phyloP scores from a whole-genome alignment of 2,888 invertebrate species.

The Apodemia mormo region DNA sequence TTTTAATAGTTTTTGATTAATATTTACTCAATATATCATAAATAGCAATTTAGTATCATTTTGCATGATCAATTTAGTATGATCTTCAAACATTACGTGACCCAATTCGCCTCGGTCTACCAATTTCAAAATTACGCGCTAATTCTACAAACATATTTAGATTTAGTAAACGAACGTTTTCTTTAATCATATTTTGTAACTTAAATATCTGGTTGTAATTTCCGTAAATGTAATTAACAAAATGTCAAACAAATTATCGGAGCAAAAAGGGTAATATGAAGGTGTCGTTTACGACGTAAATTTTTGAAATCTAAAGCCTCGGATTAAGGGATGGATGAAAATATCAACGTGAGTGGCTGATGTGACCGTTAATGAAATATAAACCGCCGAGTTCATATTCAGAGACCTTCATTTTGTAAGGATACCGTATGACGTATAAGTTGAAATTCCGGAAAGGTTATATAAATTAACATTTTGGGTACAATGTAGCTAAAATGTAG shows the following conservation, averaged over 20 bases:
- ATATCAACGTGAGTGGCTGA: background rate
- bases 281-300: background rate
- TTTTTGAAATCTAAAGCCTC: background rate
- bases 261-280: background rate
- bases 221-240: background rate
- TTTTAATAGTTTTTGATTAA: no score
- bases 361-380: background rate
- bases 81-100: no score
- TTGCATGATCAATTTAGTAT: no score
- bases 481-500: no score
- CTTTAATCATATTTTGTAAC: background rate
- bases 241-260: background rate
- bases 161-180: no score
- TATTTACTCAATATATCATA: no score
- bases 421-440: background rate
- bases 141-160: no score
- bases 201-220: background rate
- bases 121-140: no score
- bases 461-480: background rate
- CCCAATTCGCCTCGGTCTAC: no score
- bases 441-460: background rate
- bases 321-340: background rate
- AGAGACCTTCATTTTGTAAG: background rate
- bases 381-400: background rate
- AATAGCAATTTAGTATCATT: no score